Evolutionary conservation across 1,140 invertebrate species (phyloP).

Genomic region (Drosophila nebulosa): DNA sequence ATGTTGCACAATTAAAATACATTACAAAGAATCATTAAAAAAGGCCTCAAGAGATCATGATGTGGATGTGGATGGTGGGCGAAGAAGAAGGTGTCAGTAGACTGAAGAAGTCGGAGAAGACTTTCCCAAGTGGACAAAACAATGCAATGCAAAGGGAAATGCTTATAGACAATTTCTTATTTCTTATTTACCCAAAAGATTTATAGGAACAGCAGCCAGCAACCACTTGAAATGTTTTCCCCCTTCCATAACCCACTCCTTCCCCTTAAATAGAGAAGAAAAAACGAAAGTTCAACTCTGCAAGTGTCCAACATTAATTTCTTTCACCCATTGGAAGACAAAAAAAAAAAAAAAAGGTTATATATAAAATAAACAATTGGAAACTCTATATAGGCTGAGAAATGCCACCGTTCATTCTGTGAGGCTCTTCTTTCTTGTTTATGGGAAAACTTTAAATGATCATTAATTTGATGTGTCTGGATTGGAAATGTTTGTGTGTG

Average conservation of each 20-base stretch:
- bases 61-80: conserved; percentile 34
- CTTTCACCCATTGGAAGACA: conserved; percentile 27
- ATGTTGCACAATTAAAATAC: conserved; percentile 72
- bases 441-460: conserved; percentile 53
- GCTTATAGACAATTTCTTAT: conserved; percentile 47
- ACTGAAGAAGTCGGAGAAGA: conserved; percentile 36
- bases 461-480: conserved; percentile 60
- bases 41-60: conserved; percentile 30
- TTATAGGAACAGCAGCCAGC: conserved; percentile 56
- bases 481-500: too few relatives aligned
- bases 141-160: conserved; percentile 67
- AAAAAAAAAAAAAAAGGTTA: conserved; percentile 35
- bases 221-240: conserved; percentile 49
- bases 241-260: too few relatives aligned
- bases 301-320: conserved; percentile 43
- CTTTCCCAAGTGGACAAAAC: conserved; percentile 51
- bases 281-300: conserved; percentile 76
- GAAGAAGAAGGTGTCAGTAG: conserved; percentile 37
- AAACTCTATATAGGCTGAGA: conserved; percentile 57
- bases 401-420: conserved; percentile 61
- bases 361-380: conserved; percentile 59
- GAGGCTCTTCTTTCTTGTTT: conserved; percentile 11
- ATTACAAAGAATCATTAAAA: conserved; percentile 67
- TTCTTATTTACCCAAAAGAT: conserved; percentile 62
- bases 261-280: conserved; percentile 38